These are phyloP conservation scores for Phrynosoma platyrhinos DNA, from an alignment of 2,113 vertebrate genomes.

Conservation along the genomic window DNA sequence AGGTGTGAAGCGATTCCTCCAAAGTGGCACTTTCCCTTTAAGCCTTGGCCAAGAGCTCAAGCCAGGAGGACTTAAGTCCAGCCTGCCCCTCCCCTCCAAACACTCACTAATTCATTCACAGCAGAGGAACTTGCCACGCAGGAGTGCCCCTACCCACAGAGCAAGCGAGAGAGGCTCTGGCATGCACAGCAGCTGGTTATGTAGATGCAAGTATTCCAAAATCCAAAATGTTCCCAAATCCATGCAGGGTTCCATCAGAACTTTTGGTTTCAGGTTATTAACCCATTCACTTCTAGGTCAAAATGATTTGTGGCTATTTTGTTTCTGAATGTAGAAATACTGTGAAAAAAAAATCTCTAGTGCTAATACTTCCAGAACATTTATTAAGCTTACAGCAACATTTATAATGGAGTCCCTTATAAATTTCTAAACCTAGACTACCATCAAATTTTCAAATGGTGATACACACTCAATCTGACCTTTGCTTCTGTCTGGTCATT, in stretches of 20 bases:
- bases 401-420: background rate
- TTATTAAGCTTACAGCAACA: slow-evolving; percentile 7
- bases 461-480: background rate
- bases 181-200: too few relatives aligned
- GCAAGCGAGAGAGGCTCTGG: too few relatives aligned
- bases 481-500: background rate
- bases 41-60: too few relatives aligned
- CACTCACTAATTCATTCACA: too few relatives aligned
- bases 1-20: too few relatives aligned
- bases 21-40: too few relatives aligned
- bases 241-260: background rate
- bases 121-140: too few relatives aligned
- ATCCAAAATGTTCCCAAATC: too few relatives aligned
- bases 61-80: too few relatives aligned
- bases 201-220: too few relatives aligned
- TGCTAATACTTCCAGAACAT: slow-evolving; percentile 4
- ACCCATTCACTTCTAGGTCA: background rate
- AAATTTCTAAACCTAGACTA: background rate
- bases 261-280: background rate
- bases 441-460: background rate
- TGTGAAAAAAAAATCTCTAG: background rate
- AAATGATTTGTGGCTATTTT: background rate
- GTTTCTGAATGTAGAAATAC: background rate
- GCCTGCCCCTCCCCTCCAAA: too few relatives aligned
- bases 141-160: too few relatives aligned